A percentile compares a stretch with the other conserved stretches of the same genome.
Evolutionary conservation across 1,140 invertebrate genomes (phyloP).

Genomic region (Stratiolaelaps scimitus): DNA sequence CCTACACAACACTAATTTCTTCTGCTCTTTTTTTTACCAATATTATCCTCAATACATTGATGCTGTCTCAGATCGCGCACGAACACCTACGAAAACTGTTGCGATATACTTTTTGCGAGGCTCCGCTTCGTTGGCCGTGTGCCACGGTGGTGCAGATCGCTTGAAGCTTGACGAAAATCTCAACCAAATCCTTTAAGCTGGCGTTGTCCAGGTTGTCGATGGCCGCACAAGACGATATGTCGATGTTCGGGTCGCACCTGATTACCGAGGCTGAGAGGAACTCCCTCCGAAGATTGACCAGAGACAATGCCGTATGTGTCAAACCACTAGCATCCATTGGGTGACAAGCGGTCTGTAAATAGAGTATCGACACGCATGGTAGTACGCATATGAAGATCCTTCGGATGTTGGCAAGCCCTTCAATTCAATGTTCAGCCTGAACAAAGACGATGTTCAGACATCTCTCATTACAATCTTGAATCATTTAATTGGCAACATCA

Average conservation of each 20-base stretch:
- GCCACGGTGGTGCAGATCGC: neutral
- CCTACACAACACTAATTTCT: too few species aligned
- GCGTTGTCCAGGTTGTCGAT: neutral
- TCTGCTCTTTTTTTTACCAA: too few species aligned
- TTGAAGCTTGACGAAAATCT: slow-evolving; percentile 14
- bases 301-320: neutral
- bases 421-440: too few species aligned
- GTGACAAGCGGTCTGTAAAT: slow-evolving; percentile 6
- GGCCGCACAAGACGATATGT: neutral
- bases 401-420: too few species aligned
- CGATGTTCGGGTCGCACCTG: neutral
- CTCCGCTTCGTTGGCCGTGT: neutral
- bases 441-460: too few species aligned
- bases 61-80: too few species aligned
- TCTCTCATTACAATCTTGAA: too few species aligned
- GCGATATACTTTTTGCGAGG: neutral
- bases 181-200: neutral
- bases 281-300: neutral
- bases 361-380: too few species aligned
- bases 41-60: too few species aligned
- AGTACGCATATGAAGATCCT: too few species aligned
- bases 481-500: too few species aligned
- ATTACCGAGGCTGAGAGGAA: neutral
- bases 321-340: neutral
- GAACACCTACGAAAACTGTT: too few species aligned